Percentiles rank a stretch among this genome's conserved stretches.
Evolutionary conservation across 2,888 invertebrate genomes (phyloP).

Genomic region (Sceliomorpha sp.): DNA sequence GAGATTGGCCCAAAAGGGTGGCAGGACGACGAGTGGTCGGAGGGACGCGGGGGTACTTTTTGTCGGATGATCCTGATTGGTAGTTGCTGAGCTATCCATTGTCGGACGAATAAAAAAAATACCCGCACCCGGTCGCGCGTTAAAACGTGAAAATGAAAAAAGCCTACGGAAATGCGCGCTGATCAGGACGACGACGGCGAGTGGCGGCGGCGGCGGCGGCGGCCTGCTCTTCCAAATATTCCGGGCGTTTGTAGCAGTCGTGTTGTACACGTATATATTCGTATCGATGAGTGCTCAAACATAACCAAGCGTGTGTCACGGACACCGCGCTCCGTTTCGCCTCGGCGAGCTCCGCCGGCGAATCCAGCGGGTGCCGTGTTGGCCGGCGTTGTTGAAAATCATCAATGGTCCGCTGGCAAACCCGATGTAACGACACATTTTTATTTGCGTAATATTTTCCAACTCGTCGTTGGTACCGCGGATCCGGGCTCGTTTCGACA

Average conservation of each 20-base stretch:
- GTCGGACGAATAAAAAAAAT: constrained; percentile 59
- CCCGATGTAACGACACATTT: constrained; percentile 62
- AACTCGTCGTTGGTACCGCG: constrained; percentile 58
- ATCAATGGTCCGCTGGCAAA: constrained; percentile 63
- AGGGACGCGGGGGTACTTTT: constrained; percentile 65
- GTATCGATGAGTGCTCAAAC: constrained; percentile 36
- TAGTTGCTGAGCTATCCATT: constrained; percentile 77
- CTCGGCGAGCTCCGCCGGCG: constrained; percentile 15
- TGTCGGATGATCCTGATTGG: constrained; percentile 80
- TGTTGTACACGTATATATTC: constrained; percentile 38
- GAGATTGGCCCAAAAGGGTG: constrained; percentile 48
- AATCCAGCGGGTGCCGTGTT: constrained; percentile 21
- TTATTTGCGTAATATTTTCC: constrained; percentile 70
- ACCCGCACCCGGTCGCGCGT: constrained; percentile 35
- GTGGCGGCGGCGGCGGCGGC: no score
- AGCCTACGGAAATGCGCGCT: constrained; percentile 16
- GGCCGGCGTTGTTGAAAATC: constrained; percentile 51
- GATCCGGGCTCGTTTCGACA: constrained; percentile 36
- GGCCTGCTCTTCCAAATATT: constrained; percentile 34
- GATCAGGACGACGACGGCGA: no score
- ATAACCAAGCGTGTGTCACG: constrained; percentile 35
- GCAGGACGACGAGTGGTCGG: constrained; percentile 57
- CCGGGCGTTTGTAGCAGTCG: constrained; percentile 24
- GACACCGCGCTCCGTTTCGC: constrained; percentile 14
- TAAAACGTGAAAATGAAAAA: constrained; percentile 48